Percentiles rank a stretch among this genome's conserved stretches.
Evolutionary conservation across 1,140 invertebrate species (phyloP).

Genomic region (Hydropsyche tenuis): DNA sequence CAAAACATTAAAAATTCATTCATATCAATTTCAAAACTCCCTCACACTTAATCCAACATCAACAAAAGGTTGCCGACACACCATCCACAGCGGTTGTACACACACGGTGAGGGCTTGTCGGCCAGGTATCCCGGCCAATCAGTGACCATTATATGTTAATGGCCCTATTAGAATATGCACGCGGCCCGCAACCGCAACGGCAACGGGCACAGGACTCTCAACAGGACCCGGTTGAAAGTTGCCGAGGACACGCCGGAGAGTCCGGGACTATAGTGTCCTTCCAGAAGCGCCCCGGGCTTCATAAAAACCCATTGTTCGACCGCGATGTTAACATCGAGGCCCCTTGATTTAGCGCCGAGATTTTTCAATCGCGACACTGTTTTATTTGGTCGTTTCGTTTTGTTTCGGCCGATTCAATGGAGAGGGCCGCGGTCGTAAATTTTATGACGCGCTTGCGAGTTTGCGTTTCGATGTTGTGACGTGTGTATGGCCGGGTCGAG

Average conservation of each 20-base stretch:
- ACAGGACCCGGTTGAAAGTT: too few relatives aligned
- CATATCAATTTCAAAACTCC: too few relatives aligned
- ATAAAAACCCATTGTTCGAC: constrained; percentile 25
- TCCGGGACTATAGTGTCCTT: constrained; percentile 20
- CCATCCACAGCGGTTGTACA: background rate
- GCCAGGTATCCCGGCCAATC: constrained; percentile 59
- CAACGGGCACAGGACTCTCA: background rate
- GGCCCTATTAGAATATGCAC: constrained; percentile 60
- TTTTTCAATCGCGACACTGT: constrained; percentile 27
- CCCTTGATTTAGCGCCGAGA: constrained; percentile 29
- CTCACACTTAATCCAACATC: too few relatives aligned
- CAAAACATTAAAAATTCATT: too few relatives aligned
- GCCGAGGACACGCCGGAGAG: too few relatives aligned
- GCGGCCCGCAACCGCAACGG: background rate
- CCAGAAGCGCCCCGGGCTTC: constrained; percentile 17
- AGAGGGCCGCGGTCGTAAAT: too few relatives aligned
- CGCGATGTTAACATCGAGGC: constrained; percentile 28
- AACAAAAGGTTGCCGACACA: constrained; percentile 27
- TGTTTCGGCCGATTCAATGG: too few relatives aligned
- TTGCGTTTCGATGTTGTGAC: too few relatives aligned
- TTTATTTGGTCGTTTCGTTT: constrained; percentile 3
- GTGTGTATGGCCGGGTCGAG: too few relatives aligned
- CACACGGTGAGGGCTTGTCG: constrained; percentile 31
- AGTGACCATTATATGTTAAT: constrained; percentile 64
- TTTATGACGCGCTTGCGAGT: too few relatives aligned